Base-by-base conservation (phyloP, 2,888 invertebrate genomes). In the Lydus trimaculatus region DNA sequence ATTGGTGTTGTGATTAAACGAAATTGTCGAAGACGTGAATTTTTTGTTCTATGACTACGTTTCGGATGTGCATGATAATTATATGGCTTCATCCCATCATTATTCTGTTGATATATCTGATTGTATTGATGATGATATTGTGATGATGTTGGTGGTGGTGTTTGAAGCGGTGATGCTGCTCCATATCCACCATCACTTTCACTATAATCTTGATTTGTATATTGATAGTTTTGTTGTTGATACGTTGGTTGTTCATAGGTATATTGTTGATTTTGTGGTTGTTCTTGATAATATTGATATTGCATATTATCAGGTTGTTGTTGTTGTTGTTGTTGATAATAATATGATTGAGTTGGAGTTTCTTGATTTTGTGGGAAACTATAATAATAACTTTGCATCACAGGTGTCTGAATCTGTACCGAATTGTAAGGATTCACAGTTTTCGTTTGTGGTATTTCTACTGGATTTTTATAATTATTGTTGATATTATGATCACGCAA, bases 31-130 rank as follows among this genome's bases (percentile, higher is more conserved):
- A 39, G 17, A 31, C 25, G 58, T 17, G 43, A 62, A 13, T 73
- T 70, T 28, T 74, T 73, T 28, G 64, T 65, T 8, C 69, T 61
- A 43, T 71, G 43, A 17, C 9, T 31, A 23, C 71, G 65, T 61
- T 63, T 64, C 25, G 65, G 63, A 63, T 76, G 73, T 13, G 76
- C 75, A 61, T 80, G 80, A 59, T 80, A 78, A 69, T 79, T 79
- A 58, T 72, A 74, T 2, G 67, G 64, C 31, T 64, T 66, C 8
- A 52, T 65, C 15, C 58, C 25, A 43, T 64, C 56, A 13, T 8
- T 48, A 60, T 9, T 31, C 31, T 65, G 17, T 28, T 64, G 56
- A 58, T 65, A 60, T 13, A 60, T 15, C 6, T 69, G 36, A 31
- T 63, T 7, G 1, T 25, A 25, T 59, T 71, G 69, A 48, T 72